These are phyloP conservation scores for Hemicentrotus pulcherrimus DNA, from an alignment of 35 echinoderm and acorn worm species.

Conservation along the genomic window DNA sequence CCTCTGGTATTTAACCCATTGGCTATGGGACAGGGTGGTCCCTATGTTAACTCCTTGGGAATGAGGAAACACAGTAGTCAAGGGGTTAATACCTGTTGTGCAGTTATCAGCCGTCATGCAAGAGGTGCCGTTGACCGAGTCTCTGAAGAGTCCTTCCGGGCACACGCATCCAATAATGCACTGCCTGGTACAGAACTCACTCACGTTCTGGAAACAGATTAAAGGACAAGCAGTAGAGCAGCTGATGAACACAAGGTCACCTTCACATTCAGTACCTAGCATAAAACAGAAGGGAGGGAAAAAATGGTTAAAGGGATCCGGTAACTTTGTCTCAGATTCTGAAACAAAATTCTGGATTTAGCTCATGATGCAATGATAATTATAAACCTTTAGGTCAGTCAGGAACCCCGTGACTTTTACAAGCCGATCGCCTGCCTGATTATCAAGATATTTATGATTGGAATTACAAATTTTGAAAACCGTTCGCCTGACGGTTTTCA, in stretches of 20 bases:
- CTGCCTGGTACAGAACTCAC: background rate
- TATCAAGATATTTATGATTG: no score
- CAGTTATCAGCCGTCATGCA: background rate
- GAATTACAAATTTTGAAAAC: no score
- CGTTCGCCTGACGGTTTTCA: no score
- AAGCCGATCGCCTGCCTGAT: no score
- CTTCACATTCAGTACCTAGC: background rate
- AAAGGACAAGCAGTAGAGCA: constrained; percentile 16
- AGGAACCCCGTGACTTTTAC: no score
- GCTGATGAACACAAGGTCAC: background rate
- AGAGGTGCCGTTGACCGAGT: background rate
- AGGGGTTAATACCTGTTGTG: background rate
- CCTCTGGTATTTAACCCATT: background rate
- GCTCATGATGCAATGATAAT: no score
- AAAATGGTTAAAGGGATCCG: no score
- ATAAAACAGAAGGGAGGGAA: background rate
- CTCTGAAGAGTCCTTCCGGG: constrained; percentile 23
- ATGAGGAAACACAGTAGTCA: no score
- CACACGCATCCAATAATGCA: constrained; percentile 36
- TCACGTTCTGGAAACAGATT: constrained; percentile 9
- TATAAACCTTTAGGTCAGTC: no score
- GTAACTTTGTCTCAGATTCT: no score
- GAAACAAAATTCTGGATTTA: no score
- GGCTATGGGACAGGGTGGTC: background rate
- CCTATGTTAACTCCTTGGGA: no score